These are phyloP conservation scores for Oreocharis arfaki DNA, from an alignment of 2,113 vertebrate genomes.

Conservation along the genomic window DNA sequence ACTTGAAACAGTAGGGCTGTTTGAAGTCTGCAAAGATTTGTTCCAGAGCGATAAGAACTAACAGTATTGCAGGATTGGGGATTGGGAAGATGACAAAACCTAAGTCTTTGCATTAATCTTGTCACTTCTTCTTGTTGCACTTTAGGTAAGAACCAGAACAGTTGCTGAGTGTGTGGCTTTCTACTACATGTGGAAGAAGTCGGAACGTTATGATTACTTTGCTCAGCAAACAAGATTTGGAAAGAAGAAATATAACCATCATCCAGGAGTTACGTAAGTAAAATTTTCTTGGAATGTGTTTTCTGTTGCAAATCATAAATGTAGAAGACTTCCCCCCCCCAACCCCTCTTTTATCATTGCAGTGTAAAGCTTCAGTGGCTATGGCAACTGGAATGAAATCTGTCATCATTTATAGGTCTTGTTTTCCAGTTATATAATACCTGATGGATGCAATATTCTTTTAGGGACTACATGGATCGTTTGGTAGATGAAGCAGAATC, in stretches of 20 bases:
- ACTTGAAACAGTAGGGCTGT: neutral
- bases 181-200: slow-evolving; percentile 99
- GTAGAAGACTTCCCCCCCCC: neutral
- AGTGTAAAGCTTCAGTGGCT: neutral
- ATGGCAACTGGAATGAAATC: neutral
- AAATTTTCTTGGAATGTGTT: neutral
- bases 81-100: neutral
- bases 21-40: neutral
- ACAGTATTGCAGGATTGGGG: neutral
- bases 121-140: neutral
- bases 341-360: neutral
- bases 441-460: neutral
- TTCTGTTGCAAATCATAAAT: neutral
- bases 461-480: slow-evolving; percentile 95
- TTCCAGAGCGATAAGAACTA: neutral
- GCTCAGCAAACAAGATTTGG: slow-evolving; percentile 97
- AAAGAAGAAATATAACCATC: slow-evolving; percentile 96
- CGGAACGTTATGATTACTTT: slow-evolving; percentile 94
- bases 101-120: neutral
- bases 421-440: neutral
- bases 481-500: slow-evolving; percentile 95
- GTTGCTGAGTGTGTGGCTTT: slow-evolving; percentile 97
- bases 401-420: neutral
- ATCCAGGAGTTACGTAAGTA: slow-evolving; percentile 97
- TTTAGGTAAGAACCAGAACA: slow-evolving; percentile 87